Evolutionary conservation across 2,113 vertebrate species (phyloP), one percentile per base, ranked within the genome.

Genomic region (Gadus macrocephalus): DNA sequence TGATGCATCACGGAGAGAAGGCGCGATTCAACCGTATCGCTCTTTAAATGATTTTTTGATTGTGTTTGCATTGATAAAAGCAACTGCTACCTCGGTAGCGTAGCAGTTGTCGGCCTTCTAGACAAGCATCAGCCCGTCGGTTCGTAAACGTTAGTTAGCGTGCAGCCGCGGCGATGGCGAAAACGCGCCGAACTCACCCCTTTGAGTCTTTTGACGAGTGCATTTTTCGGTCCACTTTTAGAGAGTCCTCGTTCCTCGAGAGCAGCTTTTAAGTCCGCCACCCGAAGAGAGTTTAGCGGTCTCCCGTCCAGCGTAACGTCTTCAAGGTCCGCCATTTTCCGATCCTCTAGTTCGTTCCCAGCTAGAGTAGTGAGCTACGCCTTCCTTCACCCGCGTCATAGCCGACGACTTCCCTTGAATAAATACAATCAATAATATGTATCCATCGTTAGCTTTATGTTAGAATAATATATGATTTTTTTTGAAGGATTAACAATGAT

Each of bases 301-400:
- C 93, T 95, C 91, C 95, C 95, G 91, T 96, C 94, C 91, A 96
- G 93, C 91, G 94, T 96, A 89, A 96, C 95, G 92, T 96, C 95
- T 93, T 96, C 95, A 90, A 95, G 94, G 87, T 96, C 95, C 94
- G 95, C 95, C 95, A 96, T 96, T 93, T 95, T 96, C 87, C 89
- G 71, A 88, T 91, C 88, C 90, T 90, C 87, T 90, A 81, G 80
- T 84, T 86, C 72, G 82, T 77, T 91, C 86, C 85, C 82, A 83
- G 75, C 75, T 19, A 87, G 72, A 86, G 79, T 82, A 63, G 61
- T 11, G 59, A 59, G 83, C 79, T 69, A 86, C 91, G 90, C 89
- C 90, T 89, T 90, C 90, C 68, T 22, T 59, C 59, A 67, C 63
- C 4, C 59, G 79, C 80, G 81, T 83, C 79, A 80, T 35, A 56